Evolutionary conservation across 2,797 vertebrate genomes (phyloP), one percentile per base, ranked within the genome.

Genomic region (Platalea minor): DNA sequence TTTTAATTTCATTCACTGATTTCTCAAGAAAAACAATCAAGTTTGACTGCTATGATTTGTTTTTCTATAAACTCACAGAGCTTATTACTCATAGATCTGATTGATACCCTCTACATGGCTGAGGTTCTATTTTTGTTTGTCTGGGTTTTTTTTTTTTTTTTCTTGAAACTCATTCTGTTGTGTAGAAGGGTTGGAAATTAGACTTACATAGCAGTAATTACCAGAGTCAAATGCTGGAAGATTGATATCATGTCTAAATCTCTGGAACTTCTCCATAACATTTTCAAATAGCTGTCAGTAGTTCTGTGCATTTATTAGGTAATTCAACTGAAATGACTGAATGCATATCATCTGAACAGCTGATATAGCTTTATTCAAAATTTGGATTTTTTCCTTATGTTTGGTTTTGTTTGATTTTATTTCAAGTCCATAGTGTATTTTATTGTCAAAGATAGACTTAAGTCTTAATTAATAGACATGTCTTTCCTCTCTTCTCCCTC

Each of bases 271-370:
- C 41, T 92, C 59, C 82, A 63, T 63, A 76, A 90, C 1, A 7
- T 82, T 95, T 93, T 35, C 23, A 81, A 92, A 93, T 67, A 92
- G 12, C 61, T 88, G 54, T 81, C 69, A 61, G 64, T 78, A 89
- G 29, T 65, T 79, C 46, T 74, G 20, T 76, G 28, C 37, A 61
- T 85, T 54, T 90, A 70, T 81, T 88, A 89, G 21, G 12, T 88
- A 96, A 94, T 79, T 76, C 64, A 76, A 4, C 48, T 24, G 57
- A 68, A 89, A 61, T 53, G 2, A 75, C 73, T 33, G 75, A 83
- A 69, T 23, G 8, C 11, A 6, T 13, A 35, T 73, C 14, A 68
- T 48, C 25, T 9, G 39, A 83, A 50, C 12, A 85, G 20, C 33
- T 88, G 74, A 74, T 7, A 43, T 1, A 78, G 1, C 12, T 89